Base-by-base conservation (phyloP, 1,140 invertebrate genomes). In the Lucilia sericata region DNA sequence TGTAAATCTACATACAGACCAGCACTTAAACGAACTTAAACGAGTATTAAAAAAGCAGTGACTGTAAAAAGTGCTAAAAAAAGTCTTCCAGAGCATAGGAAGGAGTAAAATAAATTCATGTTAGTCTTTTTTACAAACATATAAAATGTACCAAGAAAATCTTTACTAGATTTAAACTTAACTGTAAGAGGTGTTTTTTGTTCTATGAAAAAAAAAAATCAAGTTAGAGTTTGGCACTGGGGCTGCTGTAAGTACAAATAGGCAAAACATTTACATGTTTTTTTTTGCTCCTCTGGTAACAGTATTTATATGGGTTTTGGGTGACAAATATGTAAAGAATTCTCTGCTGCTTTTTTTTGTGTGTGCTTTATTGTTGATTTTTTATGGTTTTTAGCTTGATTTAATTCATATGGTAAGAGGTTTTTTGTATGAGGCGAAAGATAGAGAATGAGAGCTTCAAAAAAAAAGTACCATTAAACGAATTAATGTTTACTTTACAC, bases 401-500 rank as follows among this genome's bases (percentile, higher is more conserved):
- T 70, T 70, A 70, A 70, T 70, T 70, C 65, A 70, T 70, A 70
- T 70, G 65, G 65, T 21, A 70, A 70, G 65, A 70, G 65, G 21
- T 70, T 70, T 70, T 70, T 36, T 75, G 75, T 36, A 30, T 30
- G 3, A 30, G 25, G 25, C 25, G 25, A 30, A 30, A 30, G 25
- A 30, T 30, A 30, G 2, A 10, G 25, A 14, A 12, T n/a, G 12
- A 12, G 12, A 19, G 34, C 65, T 30, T 30, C 25, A 3, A 25
- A 82, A 60, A 55, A 82, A 81, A 17, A 21, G n/a, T 19, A 51
- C 82, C 82, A 83, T 83, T 83, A 83, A 83, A 83, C 65, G 82
- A 83, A 83, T 83, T 74, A 83, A 74, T 83, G 42, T 83, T 83
- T 83, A 74, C 82, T 74, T 70, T 60, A 65, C 55, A 83, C 82